Base-by-base conservation (phyloP, 1,140 invertebrate species). In the Zophobas morio region DNA sequence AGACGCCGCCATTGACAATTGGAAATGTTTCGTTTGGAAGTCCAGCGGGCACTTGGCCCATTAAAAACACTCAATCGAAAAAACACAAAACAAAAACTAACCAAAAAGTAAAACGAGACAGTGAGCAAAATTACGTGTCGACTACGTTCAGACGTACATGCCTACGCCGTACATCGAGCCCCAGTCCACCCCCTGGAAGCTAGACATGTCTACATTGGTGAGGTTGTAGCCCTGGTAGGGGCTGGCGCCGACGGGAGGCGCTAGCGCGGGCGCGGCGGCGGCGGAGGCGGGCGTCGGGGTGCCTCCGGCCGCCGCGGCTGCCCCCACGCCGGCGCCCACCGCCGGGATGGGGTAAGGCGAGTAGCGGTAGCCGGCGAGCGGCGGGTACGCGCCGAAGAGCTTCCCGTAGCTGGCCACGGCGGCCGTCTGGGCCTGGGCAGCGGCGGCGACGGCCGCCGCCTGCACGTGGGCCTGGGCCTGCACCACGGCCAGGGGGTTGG, bases 141-240 rank as follows among this genome's bases (percentile, higher is more conserved):
- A 66, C 33, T 56, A 37, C 40, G 70, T 88, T 89, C 93, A 95
- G 84, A 95, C 94, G 88, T 96, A 96, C 94, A 96, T 96, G 83
- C 94, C 94, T 89, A 96, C 94, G 80, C 94, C 94, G 86, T 96
- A 96, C 93, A 96, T 94, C 82, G 93, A 93, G 80, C 93, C 91
- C 95, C 95, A 96, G 87, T 96, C 95, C 78, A 96, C 93, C 53
- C 94, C 94, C 86, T 96, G 95, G 90, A 96, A 96, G 84, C 94
- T 94, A 53, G 94, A 94, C 95, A 96, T 96, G 87, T 96, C 95
- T 63, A 96, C 94, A 85, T 95, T 95, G 83, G 94, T 93, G 63
- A 96, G 90, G 80, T 94, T 92, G 87, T 96, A 95, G 20, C 94
- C 93, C 81, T 94, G 93, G 81, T 92, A 92, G n/a, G 91, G 90